These are phyloP conservation scores for Caenorhabditis sp. DNA, from an alignment of 2,888 invertebrate species.

Conservation along the genomic window DNA sequence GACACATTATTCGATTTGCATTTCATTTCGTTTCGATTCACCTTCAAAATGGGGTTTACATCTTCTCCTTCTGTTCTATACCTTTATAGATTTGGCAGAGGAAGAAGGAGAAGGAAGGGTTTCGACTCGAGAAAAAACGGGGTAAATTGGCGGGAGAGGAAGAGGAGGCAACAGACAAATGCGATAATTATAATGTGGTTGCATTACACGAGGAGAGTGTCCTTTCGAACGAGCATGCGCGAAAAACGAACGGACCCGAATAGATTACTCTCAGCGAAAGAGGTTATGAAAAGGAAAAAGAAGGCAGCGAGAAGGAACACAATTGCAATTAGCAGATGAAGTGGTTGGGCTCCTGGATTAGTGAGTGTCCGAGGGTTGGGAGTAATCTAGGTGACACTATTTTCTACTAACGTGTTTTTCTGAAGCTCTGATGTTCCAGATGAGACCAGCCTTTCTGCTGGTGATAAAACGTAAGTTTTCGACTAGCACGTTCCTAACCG, in stretches of 20 bases:
- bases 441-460: too few species aligned
- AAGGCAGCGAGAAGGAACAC: background rate
- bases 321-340: constrained; percentile 30
- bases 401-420: too few species aligned
- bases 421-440: too few species aligned
- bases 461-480: too few species aligned
- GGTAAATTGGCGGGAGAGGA: constrained; percentile 27
- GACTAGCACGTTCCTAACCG: too few species aligned
- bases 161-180: constrained; percentile 28
- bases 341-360: constrained; percentile 23
- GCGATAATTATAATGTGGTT: constrained; percentile 60
- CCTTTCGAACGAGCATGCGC: constrained; percentile 1
- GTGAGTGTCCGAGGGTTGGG: background rate
- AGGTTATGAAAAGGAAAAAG: constrained; percentile 3
- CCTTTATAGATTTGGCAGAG: constrained; percentile 25
- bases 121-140: constrained; percentile 28
- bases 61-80: background rate
- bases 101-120: too few species aligned
- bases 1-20: constrained; percentile 46
- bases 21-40: constrained; percentile 49
- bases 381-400: too few species aligned
- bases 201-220: constrained; percentile 23
- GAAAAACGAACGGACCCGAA: constrained; percentile 25
- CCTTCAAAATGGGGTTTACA: constrained; percentile 15
- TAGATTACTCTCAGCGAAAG: constrained; percentile 20